Evolutionary conservation across 2,113 vertebrate genomes (phyloP).

Genomic region (Xiphophorus couchianus): DNA sequence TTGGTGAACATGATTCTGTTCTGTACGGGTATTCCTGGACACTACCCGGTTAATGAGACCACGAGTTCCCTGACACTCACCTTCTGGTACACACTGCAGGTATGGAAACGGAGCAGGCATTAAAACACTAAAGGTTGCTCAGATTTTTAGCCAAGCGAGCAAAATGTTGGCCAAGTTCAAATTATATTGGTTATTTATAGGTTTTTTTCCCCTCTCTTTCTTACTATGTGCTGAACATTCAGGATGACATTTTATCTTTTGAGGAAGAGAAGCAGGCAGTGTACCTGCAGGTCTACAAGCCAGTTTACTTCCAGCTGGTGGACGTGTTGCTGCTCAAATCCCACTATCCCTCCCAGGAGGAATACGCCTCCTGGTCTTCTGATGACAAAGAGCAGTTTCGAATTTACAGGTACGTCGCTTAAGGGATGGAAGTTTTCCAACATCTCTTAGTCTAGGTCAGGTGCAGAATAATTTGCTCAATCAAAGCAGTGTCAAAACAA

Average conservation of each 20-base stretch:
- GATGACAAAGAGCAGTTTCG: conserved; percentile 98
- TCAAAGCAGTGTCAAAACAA: not conserved
- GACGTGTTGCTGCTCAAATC: conserved; percentile 95
- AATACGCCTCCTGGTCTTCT: conserved; percentile 91
- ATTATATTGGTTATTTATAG: not conserved
- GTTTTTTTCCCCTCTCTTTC: not conserved
- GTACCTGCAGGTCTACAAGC: conserved; percentile 95
- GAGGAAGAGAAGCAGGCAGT: conserved; percentile 91
- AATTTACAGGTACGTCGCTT: conserved; percentile 88
- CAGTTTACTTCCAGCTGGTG: conserved; percentile 96
- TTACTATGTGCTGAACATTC: conserved; percentile 4
- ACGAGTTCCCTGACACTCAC: conserved; percentile 96
- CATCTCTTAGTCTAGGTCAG: not conserved
- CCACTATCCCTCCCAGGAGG: conserved; percentile 91
- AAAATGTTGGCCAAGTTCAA: not conserved
- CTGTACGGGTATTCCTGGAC: conserved; percentile 94
- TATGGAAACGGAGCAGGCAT: conserved; percentile 20
- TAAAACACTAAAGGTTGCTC: not conserved
- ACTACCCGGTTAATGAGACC: conserved; percentile 96
- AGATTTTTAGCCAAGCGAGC: not conserved
- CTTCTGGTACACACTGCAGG: conserved; percentile 98
- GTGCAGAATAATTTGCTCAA: not conserved
- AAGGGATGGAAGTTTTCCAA: not conserved
- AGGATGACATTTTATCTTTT: conserved; percentile 96
- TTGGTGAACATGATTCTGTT: conserved; percentile 99